Base-by-base conservation (phyloP, 1,140 invertebrate species). In the Zaprionus davidi region DNA sequence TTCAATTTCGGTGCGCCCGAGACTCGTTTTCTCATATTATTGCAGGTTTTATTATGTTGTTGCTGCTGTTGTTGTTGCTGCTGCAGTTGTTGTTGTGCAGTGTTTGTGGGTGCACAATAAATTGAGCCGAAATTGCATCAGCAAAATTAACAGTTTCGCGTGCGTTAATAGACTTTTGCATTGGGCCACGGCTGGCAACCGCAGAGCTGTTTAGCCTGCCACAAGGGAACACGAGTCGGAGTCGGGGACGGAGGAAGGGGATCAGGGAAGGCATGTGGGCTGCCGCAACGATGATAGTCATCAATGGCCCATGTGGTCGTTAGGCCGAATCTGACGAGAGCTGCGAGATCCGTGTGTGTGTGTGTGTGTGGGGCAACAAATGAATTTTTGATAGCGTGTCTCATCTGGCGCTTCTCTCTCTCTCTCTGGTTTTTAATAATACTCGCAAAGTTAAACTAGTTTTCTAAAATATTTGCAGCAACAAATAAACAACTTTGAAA, bases 81-180 rank as follows among this genome's bases (percentile, higher is more conserved):
- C 51, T 41, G 36, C 12, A n/a, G 57, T n/a, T 62, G 63, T 63
- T 79, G 71, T 71, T 77, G 70, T 71, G 60, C 78, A 28, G 63
- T 79, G 73, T 73, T 87, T 78, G 84, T 88, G 84, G 84, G 84
- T 88, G 85, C 85, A 88, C 84, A 88, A 88, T 88, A 88, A 88
- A 88, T 88, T 88, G 84, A 88, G 78, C 85, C 81, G 63, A 88
- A 88, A 88, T 88, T 88, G 84, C 84, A 88, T 88, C 84, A 88
- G 85, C 81, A 67, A 88, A 88, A 88, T 88, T 88, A 88, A 88
- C 85, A 90, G 85, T 82, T 81, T 88, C 85, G 83, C 76, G 86
- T 90, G 80, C 85, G 86, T 88, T 88, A 88, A 88, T 88, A 88
- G 85, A 90, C 85, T 88, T 88, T 90, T 76, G 63, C 78, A 86